Percentiles rank a stretch among this genome's conserved stretches.
phyloP scores from a whole-genome alignment of 2,888 invertebrate genomes.

The Allophyes oxyacanthae region DNA sequence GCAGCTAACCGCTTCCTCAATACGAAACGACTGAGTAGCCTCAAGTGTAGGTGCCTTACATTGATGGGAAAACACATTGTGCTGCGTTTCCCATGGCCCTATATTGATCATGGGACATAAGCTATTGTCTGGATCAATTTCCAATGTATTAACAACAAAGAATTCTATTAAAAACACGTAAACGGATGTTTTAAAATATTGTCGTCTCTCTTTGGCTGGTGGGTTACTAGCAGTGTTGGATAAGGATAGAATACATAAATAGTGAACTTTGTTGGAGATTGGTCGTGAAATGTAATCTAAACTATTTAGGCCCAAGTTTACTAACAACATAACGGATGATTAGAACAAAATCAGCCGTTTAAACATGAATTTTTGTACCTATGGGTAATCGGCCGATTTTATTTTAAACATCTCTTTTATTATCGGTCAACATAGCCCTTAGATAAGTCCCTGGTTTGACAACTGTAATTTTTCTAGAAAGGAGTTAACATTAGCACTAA shows the following conservation, averaged over 20 bases:
- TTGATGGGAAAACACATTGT: slow-evolving; percentile 80
- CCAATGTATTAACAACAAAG: slow-evolving; percentile 42
- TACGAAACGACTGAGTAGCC: slow-evolving; percentile 67
- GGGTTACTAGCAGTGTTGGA: slow-evolving; percentile 7
- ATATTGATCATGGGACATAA: slow-evolving; percentile 54
- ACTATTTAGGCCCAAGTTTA: slow-evolving; percentile 13
- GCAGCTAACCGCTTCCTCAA: slow-evolving; percentile 65
- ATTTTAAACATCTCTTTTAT: too few relatives aligned
- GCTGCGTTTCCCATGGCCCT: slow-evolving; percentile 68
- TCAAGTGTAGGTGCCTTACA: slow-evolving; percentile 65
- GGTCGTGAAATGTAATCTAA: slow-evolving; percentile 26
- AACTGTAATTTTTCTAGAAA: too few relatives aligned
- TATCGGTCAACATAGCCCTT: too few relatives aligned
- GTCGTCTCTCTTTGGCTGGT: slow-evolving; percentile 41
- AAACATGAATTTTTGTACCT: too few relatives aligned
- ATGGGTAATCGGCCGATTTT: too few relatives aligned
- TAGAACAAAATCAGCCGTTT: too few relatives aligned
- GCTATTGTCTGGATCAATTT: slow-evolving; percentile 54
- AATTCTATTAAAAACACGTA: slow-evolving; percentile 41
- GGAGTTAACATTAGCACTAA: too few relatives aligned
- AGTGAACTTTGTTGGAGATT: slow-evolving; percentile 30
- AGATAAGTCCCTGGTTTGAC: too few relatives aligned
- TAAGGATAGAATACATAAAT: slow-evolving; percentile 16
- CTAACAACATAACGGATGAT: too few relatives aligned
- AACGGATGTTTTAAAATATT: slow-evolving; percentile 13